phyloP scores from a whole-genome alignment of 2,113 vertebrate species.

The Python bivittatus region DNA sequence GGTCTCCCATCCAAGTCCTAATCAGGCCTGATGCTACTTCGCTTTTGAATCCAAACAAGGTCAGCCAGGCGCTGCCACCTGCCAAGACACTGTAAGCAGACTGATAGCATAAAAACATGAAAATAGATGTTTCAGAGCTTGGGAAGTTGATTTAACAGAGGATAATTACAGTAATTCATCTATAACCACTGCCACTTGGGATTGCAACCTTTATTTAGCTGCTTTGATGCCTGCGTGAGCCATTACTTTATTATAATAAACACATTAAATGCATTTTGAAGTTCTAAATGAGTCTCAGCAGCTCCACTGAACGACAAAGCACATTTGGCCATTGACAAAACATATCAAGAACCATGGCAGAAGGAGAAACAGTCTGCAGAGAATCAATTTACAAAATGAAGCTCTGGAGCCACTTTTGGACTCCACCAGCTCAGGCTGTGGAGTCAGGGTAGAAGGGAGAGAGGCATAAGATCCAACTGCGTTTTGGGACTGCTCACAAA shows the following conservation, averaged over 20 bases:
- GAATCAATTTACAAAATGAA: not conserved
- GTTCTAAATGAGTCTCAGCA: slow-evolving; percentile 9
- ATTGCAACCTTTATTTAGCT: slow-evolving; percentile 15
- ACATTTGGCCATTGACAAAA: not conserved
- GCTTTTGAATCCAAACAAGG: not conserved
- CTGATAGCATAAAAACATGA: not conserved
- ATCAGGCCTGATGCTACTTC: not conserved
- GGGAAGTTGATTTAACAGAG: slow-evolving; percentile 6
- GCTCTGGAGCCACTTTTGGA: not conserved
- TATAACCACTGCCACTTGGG: slow-evolving; percentile 1
- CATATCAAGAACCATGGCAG: not conserved
- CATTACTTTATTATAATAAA: slow-evolving; percentile 19
- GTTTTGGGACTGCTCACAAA: not conserved
- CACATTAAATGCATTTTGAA: slow-evolving; percentile 19
- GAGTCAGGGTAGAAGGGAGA: not conserved
- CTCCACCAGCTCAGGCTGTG: not conserved
- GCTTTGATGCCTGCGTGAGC: slow-evolving; percentile 8
- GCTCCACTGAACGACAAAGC: not conserved
- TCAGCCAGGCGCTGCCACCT: not conserved
- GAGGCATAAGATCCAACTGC: not conserved
- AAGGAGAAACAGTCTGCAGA: not conserved
- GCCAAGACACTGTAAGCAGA: not conserved
- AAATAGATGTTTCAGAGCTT: not conserved
- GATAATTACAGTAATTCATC: slow-evolving; percentile 22
- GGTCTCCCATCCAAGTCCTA: not conserved